Evolutionary conservation across 2,113 vertebrate species (phyloP), one percentile per base, ranked within the genome.

Genomic region (Hydrochoerus hydrochaeris): DNA sequence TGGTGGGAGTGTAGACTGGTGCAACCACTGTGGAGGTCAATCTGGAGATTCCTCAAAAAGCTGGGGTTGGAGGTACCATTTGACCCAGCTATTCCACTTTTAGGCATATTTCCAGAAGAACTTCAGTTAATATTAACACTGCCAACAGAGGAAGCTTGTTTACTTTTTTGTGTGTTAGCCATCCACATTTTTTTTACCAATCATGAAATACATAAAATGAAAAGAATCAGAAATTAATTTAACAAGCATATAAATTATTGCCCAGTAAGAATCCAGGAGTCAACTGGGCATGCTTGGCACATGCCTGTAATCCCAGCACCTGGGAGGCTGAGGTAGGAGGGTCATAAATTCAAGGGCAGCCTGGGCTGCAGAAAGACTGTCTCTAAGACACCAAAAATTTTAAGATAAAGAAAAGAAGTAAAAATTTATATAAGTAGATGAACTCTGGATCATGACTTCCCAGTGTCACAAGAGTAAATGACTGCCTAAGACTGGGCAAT

Each of bases 101-200:
- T n/a, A n/a, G n/a, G n/a, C n/a, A n/a, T n/a, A n/a, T n/a, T n/a
- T n/a, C n/a, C n/a, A n/a, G n/a, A n/a, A n/a, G n/a, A n/a, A 14
- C 60, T 90, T 94, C 41, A 67, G 3, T 88, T 90, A 73, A 80
- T 88, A 85, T 28, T 71, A 44, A 8, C 49, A 84, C 62, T 41
- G 24, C 75, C n/a, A n/a, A 67, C 49, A 77, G 49, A 52, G 54
- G 69, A 92, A 92, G 6, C 44, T 65, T 58, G 3, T 13, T 85
- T 63, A 75, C 69, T 91, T 62, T 73, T 95, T 94, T 93, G 30
- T 90, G 62, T 89, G 49, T 95, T 90, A 54, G 32, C 71, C 54
- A 69, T 60, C 16, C 5, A 60, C 0, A 41, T 73, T 85, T 92
- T 87, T 85, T 49, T 95, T 95, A 38, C 46, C 38, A 67, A 54